Evolutionary conservation across 2,113 vertebrate genomes (phyloP), one percentile per base, ranked within the genome.

Genomic region (Recurvirostra avosetta): DNA sequence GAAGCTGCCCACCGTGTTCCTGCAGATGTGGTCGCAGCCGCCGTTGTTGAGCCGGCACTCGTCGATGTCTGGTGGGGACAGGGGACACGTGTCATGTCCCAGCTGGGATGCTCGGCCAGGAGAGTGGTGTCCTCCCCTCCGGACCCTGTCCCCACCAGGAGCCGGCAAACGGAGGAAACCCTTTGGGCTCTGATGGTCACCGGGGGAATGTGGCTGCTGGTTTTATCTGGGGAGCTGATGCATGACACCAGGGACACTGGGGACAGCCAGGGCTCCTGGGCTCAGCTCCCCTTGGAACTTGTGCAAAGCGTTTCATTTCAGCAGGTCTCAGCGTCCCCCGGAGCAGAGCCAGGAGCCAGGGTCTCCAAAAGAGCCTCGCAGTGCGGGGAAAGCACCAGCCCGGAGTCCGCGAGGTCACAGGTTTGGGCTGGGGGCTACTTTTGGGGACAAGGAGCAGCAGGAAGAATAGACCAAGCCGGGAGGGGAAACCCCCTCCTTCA

Each of bases 1-100:
- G 1, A 99, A 99, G 97, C 99, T 99, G 95, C 99, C 99, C 95
- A 99, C 99, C 0, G 99, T 99, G 98, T 99, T 99, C 88, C 99
- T 98, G 97, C 99, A 99, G 96, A 99, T 99, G 84, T 99, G 99
- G 96, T 99, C 99, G 32, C 99, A 99, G 79, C 99, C 99, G 0
- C 99, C 99, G 3, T 99, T 99, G 98, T 99, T 99, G 86, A 99
- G 97, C 62, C 98, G 98, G 78, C 99, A 99, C 97, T 99, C 99
- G 0, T 99, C 99, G 26, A 99, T 99, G 96, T 99, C 99, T 99
- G 98, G 97, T 97, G 95, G 74, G 90, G 76, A 96, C 93, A 91
- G 43, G 43, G 43, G 43, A 45, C 45, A 45, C 2, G 0, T 0
- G 5, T 94, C 71, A 88, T 0, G 0, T 15, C 29, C 67, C 3